Conservation (phyloP, 2,888 invertebrate species). For the Ichneumon xanthorius region DNA sequence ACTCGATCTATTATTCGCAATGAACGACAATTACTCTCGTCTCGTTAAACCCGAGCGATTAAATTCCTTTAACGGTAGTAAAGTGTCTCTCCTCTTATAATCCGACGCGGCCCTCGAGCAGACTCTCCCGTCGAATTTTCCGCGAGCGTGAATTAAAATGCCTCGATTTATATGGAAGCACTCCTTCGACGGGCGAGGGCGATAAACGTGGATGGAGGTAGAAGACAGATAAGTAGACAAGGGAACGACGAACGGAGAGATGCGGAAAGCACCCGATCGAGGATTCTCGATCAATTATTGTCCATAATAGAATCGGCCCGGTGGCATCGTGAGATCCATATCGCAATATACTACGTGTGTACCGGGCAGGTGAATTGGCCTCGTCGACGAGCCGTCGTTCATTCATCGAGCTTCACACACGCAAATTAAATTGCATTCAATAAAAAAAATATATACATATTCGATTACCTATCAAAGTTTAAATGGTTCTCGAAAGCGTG, state of each 20-base stretch:
- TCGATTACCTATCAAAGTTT: constrained; percentile 45
- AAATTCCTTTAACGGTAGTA: constrained; percentile 45
- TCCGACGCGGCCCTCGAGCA: constrained; percentile 7
- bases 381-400: neutral
- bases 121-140: constrained; percentile 23
- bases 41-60: constrained; percentile 40
- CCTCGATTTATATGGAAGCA: constrained; percentile 60
- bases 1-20: constrained; percentile 17
- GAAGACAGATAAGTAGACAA: constrained; percentile 4
- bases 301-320: constrained; percentile 49
- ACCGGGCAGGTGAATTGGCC: neutral
- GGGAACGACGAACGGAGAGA: constrained; percentile 3
- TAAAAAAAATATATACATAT: neutral
- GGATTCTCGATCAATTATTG: constrained; percentile 64
- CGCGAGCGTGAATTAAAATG: constrained; percentile 44
- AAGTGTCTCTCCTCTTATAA: constrained; percentile 33
- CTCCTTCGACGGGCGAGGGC: constrained; percentile 29
- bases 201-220: neutral
- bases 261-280: constrained; percentile 50
- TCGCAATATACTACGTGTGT: neutral
- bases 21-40: constrained; percentile 42
- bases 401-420: neutral
- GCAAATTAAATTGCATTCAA: neutral
- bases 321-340: constrained; percentile 36
- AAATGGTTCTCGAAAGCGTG: constrained; percentile 11